Conservation (phyloP, 2,797 vertebrate species). For the Diglossa cyanea region DNA sequence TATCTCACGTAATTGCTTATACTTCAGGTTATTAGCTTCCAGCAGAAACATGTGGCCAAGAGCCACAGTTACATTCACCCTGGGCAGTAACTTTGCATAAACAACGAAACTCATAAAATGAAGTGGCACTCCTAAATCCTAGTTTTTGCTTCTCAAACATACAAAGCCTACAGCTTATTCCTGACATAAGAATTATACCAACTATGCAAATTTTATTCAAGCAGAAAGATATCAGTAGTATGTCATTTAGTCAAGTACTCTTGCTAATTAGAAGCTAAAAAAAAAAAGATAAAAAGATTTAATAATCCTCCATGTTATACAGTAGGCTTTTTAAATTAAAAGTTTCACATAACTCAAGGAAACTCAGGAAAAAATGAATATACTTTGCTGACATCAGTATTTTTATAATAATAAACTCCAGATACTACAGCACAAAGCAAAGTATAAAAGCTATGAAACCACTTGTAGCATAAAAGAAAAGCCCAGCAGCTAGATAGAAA, state of each 20-base stretch:
- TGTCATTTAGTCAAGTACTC: not conserved
- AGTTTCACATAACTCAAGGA: not conserved
- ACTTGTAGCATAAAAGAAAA: not conserved
- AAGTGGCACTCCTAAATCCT: not conserved
- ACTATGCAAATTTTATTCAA: not conserved
- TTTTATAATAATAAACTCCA: not conserved
- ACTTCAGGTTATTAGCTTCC: not conserved
- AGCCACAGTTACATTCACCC: not conserved
- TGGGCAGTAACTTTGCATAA: not conserved
- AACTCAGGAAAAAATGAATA: not conserved
- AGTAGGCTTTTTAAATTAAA: not conserved
- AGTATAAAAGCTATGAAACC: not conserved
- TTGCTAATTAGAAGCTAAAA: not conserved
- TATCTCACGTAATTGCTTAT: not conserved
- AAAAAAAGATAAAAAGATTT: not conserved
- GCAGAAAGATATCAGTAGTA: not conserved
- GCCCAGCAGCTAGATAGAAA: fast-evolving
- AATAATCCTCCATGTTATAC: not conserved
- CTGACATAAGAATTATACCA: not conserved
- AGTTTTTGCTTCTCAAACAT: not conserved
- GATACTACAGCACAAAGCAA: not conserved
- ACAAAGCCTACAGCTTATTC: not conserved
- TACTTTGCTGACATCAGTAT: not conserved
- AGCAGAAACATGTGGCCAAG: not conserved
- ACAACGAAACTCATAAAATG: not conserved